Conservation (phyloP, 2,888 invertebrate genomes). For the Cosmopolites sordidus region DNA sequence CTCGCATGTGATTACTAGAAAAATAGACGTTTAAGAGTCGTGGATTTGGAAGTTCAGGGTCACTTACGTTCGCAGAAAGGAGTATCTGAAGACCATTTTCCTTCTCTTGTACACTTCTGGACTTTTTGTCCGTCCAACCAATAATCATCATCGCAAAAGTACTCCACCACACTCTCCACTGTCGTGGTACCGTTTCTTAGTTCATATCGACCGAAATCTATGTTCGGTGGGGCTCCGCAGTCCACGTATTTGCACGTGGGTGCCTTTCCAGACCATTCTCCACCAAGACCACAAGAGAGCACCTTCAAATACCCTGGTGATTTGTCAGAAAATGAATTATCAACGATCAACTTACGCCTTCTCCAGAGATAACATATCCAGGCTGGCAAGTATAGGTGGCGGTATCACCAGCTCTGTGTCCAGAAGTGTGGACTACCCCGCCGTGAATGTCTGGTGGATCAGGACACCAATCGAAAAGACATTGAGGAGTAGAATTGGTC, state of each 20-base stretch:
- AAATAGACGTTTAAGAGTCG: constrained; percentile 4
- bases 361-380: constrained; percentile 80
- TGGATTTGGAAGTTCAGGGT: not conserved
- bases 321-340: too few relatives aligned
- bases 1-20: constrained; percentile 76
- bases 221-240: constrained; percentile 76
- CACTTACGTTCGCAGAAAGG: constrained; percentile 81
- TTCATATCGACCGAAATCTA: constrained; percentile 69
- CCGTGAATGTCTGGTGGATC: constrained; percentile 76
- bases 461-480: constrained; percentile 84
- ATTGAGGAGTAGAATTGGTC: constrained; percentile 75
- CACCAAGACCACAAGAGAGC: constrained; percentile 79
- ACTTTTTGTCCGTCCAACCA: constrained; percentile 71
- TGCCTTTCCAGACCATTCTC: constrained; percentile 75
- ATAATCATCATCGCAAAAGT: constrained; percentile 76
- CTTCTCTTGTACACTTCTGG: constrained; percentile 74
- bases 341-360: constrained; percentile 55
- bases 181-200: constrained; percentile 77
- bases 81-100: constrained; percentile 81
- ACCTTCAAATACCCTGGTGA: constrained; percentile 51
- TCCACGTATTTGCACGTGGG: constrained; percentile 83
- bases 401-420: constrained; percentile 74
- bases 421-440: constrained; percentile 65
- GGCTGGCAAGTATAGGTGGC: constrained; percentile 77
- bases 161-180: constrained; percentile 72